A percentile compares a stretch with the other conserved stretches of the same genome.
phyloP scores from a whole-genome alignment of 2,113 vertebrate genomes.

The Taurulus bubalis region DNA sequence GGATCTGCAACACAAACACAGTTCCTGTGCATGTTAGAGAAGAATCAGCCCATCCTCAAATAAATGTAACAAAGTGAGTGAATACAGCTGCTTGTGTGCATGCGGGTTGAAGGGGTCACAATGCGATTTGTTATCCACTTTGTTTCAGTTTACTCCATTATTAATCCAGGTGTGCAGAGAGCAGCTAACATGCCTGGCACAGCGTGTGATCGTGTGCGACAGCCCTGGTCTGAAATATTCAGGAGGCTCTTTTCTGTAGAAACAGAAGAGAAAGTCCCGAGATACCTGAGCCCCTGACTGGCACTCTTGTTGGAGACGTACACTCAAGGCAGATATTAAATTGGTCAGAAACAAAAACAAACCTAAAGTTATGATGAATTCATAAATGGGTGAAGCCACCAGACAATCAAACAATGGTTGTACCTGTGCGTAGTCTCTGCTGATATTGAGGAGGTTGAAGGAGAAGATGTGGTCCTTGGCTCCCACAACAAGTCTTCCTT shows the following conservation, averaged over 20 bases:
- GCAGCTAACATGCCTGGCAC: slow-evolving; percentile 73
- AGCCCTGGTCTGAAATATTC: slow-evolving; percentile 80
- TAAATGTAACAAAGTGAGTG: slow-evolving; percentile 35
- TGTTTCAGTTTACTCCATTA: slow-evolving; percentile 82
- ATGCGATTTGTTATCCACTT: slow-evolving; percentile 80
- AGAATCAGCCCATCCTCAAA: slow-evolving; percentile 14
- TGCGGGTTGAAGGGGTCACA: slow-evolving; percentile 65
- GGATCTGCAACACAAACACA: slow-evolving; percentile 86
- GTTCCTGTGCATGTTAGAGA: slow-evolving; percentile 33
- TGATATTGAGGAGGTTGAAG: slow-evolving; percentile 95
- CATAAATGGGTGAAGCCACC: slow-evolving; percentile 8
- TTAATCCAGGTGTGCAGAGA: slow-evolving; percentile 82
- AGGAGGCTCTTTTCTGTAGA: slow-evolving; percentile 75
- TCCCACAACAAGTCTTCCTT: slow-evolving; percentile 92
- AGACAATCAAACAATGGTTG: slow-evolving; percentile 8
- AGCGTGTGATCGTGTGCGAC: slow-evolving; percentile 76
- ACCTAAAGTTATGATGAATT: slow-evolving; percentile 4
- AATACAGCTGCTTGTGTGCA: slow-evolving; percentile 34
- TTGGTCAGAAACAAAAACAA: slow-evolving; percentile 44
- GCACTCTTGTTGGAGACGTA: slow-evolving; percentile 41
- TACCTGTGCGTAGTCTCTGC: slow-evolving; percentile 95
- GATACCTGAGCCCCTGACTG: slow-evolving; percentile 55
- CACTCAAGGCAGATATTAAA: slow-evolving; percentile 37
- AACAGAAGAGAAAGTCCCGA: slow-evolving; percentile 70
- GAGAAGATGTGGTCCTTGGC: slow-evolving; percentile 98